Conservation (phyloP, 1,140 invertebrate genomes). For the Tetraneura akinire region DNA sequence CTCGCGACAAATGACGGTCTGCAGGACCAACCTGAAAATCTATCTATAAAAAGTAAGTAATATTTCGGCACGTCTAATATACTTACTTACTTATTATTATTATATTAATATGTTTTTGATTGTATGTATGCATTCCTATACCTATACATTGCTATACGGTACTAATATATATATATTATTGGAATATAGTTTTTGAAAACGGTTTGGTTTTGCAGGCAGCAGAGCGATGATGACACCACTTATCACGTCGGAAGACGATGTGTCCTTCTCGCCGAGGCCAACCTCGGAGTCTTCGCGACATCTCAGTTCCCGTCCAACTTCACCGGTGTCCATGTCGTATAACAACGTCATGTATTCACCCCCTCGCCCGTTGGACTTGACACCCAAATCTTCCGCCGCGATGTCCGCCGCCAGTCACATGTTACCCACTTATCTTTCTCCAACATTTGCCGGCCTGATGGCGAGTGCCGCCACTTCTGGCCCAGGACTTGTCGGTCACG, state of each 20-base stretch:
- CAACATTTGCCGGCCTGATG: constrained; percentile 50
- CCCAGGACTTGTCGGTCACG: background rate
- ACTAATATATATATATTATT: too few species aligned
- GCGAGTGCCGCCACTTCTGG: background rate
- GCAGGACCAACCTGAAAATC: constrained; percentile 79
- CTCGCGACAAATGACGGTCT: constrained; percentile 65
- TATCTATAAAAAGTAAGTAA: constrained; percentile 74
- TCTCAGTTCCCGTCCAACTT: constrained; percentile 61
- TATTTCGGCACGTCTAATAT: too few species aligned
- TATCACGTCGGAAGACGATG: constrained; percentile 57
- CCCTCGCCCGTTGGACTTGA: constrained; percentile 65
- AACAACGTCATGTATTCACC: constrained; percentile 59
- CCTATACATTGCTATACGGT: too few species aligned
- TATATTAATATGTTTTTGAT: too few species aligned
- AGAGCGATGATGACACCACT: constrained; percentile 19
- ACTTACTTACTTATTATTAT: too few species aligned
- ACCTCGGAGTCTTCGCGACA: constrained; percentile 61
- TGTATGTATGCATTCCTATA: too few species aligned
- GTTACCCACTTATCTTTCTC: constrained; percentile 52
- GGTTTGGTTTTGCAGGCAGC: constrained; percentile 60
- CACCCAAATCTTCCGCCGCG: constrained; percentile 60
- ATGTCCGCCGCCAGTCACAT: constrained; percentile 53
- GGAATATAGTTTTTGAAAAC: too few species aligned
- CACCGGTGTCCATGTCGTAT: constrained; percentile 58
- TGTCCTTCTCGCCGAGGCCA: constrained; percentile 57